Evolutionary conservation across 2,888 invertebrate genomes (phyloP).

Genomic region (Scrobipalpa atriplicella): DNA sequence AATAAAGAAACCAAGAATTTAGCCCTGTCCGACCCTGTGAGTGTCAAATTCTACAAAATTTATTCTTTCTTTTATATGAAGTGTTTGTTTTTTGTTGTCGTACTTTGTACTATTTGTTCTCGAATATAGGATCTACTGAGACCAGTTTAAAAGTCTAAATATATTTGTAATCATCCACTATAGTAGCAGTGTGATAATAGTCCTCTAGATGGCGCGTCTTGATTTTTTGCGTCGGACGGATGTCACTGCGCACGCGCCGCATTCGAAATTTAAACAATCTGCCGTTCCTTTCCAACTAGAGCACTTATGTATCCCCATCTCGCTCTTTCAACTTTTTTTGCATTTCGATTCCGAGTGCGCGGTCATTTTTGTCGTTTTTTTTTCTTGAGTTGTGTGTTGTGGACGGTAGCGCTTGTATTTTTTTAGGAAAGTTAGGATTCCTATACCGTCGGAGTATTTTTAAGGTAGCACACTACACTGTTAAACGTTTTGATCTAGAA

Average conservation of each 20-base stretch:
- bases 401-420: slow-evolving; percentile 19
- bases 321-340: slow-evolving; percentile 74
- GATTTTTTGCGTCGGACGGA: slow-evolving; percentile 76
- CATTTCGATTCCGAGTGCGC: slow-evolving; percentile 79
- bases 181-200: slow-evolving; percentile 41
- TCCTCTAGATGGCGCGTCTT: slow-evolving; percentile 68
- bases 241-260: slow-evolving; percentile 79
- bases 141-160: too few relatives aligned
- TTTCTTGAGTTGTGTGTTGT: slow-evolving; percentile 41
- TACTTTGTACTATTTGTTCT: too few relatives aligned
- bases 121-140: neutral
- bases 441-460: slow-evolving; percentile 5
- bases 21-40: too few relatives aligned
- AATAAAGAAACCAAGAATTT: too few relatives aligned
- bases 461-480: neutral
- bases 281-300: slow-evolving; percentile 61
- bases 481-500: neutral
- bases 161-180: neutral
- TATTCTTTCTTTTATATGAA: too few relatives aligned
- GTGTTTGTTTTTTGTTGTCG: neutral
- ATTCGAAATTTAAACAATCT: slow-evolving; percentile 75
- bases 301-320: slow-evolving; percentile 54
- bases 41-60: too few relatives aligned
- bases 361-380: slow-evolving; percentile 77
- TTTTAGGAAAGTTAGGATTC: slow-evolving; percentile 27